Evolutionary conservation across 1,140 invertebrate species (phyloP).

Genomic region (Nylanderia fulva): DNA sequence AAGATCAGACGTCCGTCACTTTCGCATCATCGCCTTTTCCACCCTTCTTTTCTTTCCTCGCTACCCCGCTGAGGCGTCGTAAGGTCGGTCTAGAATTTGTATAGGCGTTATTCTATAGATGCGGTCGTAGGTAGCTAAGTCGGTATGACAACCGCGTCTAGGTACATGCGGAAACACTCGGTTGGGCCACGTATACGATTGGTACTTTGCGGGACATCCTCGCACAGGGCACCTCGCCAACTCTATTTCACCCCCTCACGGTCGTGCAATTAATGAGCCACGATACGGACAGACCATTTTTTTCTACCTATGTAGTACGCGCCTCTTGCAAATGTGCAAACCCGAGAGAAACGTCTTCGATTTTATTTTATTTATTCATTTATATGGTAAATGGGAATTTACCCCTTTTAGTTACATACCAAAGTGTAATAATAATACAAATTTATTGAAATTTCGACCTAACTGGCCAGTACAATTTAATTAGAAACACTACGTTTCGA

Average conservation of each 20-base stretch:
- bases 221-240: conserved; percentile 9
- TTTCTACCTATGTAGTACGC: conserved; percentile 2
- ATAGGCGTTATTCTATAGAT: conserved; percentile 61
- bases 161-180: conserved; percentile 83
- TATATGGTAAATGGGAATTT: too few relatives aligned
- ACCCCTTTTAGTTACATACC: too few relatives aligned
- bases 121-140: conserved; percentile 53
- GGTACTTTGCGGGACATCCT: conserved; percentile 69
- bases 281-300: neutral
- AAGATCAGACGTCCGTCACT: conserved; percentile 36
- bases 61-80: neutral
- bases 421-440: too few relatives aligned
- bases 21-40: conserved; percentile 41
- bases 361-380: too few relatives aligned
- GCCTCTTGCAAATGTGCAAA: neutral
- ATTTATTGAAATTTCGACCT: too few relatives aligned
- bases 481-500: too few relatives aligned
- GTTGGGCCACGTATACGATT: conserved; percentile 84
- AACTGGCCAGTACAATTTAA: too few relatives aligned
- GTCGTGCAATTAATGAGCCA: conserved; percentile 46
- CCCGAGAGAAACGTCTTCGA: neutral
- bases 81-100: conserved; percentile 45
- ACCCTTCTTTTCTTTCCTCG: neutral
- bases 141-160: conserved; percentile 69
- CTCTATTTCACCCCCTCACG: conserved; percentile 19